phyloP scores from a whole-genome alignment of 2,113 vertebrate genomes.

The Saguinus midas region DNA sequence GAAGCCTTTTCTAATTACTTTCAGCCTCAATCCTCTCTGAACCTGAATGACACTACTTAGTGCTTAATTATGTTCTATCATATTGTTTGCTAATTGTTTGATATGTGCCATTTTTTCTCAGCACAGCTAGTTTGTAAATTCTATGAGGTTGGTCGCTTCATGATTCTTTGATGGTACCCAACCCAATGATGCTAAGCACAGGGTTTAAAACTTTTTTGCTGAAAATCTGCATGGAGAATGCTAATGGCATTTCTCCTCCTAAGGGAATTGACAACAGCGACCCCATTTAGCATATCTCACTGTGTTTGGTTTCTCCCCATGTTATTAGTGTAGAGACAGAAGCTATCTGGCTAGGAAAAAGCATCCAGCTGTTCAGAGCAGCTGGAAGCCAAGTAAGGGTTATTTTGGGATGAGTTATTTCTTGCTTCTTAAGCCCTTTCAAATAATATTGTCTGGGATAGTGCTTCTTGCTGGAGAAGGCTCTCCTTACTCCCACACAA shows the following conservation, averaged over 20 bases:
- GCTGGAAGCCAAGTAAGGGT: constrained; percentile 65
- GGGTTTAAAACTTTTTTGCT: neutral
- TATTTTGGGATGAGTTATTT: constrained; percentile 74
- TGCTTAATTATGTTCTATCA: neutral
- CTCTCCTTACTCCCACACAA: neutral
- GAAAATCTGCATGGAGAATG: neutral
- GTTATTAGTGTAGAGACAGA: constrained; percentile 61
- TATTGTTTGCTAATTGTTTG: constrained; percentile 19
- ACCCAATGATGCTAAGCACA: neutral
- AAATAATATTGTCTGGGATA: constrained; percentile 8
- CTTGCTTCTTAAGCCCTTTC: constrained; percentile 55
- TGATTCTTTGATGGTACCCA: neutral
- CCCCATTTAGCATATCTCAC: constrained; percentile 54
- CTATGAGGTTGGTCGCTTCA: neutral
- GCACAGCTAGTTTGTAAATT: neutral
- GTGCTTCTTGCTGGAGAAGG: neutral
- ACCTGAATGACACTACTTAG: neutral
- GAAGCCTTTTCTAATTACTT: neutral
- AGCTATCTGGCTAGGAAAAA: constrained; percentile 61
- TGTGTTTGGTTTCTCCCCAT: constrained; percentile 45
- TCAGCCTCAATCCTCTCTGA: neutral
- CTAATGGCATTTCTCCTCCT: neutral
- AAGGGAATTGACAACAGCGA: constrained; percentile 49
- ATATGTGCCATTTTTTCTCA: neutral
- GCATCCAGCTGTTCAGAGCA: constrained; percentile 75